Base-by-base conservation (phyloP, 2,113 vertebrate species). In the Oreochromis aureus region DNA sequence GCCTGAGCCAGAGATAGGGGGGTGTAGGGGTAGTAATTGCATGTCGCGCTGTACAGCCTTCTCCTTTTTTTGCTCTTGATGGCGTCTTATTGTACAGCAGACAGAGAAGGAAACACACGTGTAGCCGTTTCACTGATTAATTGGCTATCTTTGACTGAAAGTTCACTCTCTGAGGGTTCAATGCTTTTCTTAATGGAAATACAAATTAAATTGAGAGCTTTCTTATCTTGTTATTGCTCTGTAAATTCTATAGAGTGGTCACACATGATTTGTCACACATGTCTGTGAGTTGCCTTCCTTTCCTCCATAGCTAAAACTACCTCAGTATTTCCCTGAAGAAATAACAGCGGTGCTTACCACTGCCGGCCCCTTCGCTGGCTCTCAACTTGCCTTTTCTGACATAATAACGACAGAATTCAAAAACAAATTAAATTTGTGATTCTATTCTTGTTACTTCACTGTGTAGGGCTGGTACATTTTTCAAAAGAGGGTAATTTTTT, bases 141-240 rank as follows among this genome's bases (percentile, higher is more conserved):
- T 88, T 61, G 55, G 32, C 86, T 79, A 66, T 87, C 88, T 48
- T 24, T 83, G 27, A 51, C 58, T 27, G 32, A 24, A 51, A 76
- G 79, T 84, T 87, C 55, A 73, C 78, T 76, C 76, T 85, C 84
- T 53, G 63, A 51, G 1, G 66, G 63, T 82, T 85, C 91, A 94
- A 92, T 93, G 88, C 19, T 22, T 71, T 36, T 84, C 85, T 79
- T 89, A 92, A 92, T 91, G 81, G 92, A 86, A 90, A 93, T 89
- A 83, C 7, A 51, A 94, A 94, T 93, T 88, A 71, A 93, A 94
- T 81, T 82, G 84, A 56, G 78, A 59, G 80, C 63, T 58, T 71
- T 90, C 82, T 90, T 91, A 92, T 92, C 88, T 89, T 81, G 27
- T 90, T 83, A 88, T 82, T 87, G 86, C 82, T 27, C 86, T 79